A percentile compares a stretch with the other conserved stretches of the same genome.
phyloP scores from a whole-genome alignment of 2,888 invertebrate species.

The Abrostola tripartita region DNA sequence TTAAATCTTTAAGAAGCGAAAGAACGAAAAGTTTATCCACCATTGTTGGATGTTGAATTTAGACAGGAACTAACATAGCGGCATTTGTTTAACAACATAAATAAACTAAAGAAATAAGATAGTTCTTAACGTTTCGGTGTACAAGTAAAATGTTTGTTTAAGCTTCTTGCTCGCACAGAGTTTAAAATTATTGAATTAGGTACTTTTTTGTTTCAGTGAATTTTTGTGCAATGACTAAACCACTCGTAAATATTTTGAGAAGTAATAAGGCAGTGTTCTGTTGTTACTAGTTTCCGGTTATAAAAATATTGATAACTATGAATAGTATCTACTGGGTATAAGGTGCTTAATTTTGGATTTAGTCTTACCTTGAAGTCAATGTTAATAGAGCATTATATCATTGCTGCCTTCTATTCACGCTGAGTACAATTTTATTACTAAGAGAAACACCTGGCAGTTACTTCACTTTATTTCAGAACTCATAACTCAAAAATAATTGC shows the following conservation, averaged over 20 bases:
- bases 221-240: too few species aligned
- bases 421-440: too few species aligned
- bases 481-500: slow-evolving; percentile 17
- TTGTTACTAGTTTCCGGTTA: too few species aligned
- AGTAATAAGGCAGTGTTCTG: too few species aligned
- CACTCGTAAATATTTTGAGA: too few species aligned
- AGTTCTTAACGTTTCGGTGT: slow-evolving; percentile 23
- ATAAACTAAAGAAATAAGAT: slow-evolving; percentile 33
- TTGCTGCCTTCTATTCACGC: too few species aligned
- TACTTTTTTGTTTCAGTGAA: background rate
- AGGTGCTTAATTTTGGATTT: too few species aligned
- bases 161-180: background rate
- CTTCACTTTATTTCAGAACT: background rate
- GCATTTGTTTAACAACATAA: slow-evolving; percentile 35
- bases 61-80: slow-evolving; percentile 36
- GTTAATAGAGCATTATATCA: too few species aligned
- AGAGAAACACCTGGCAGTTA: too few species aligned
- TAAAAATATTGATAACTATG: too few species aligned
- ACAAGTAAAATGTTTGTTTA: slow-evolving; percentile 32
- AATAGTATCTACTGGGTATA: too few species aligned
- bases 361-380: too few species aligned
- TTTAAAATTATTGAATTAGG: slow-evolving; percentile 11
- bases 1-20: slow-evolving; percentile 3
- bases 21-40: slow-evolving; percentile 26
- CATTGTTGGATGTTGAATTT: slow-evolving; percentile 20